Conservation (phyloP, 2,888 invertebrate genomes). For the Protophormia terraenovae region DNA sequence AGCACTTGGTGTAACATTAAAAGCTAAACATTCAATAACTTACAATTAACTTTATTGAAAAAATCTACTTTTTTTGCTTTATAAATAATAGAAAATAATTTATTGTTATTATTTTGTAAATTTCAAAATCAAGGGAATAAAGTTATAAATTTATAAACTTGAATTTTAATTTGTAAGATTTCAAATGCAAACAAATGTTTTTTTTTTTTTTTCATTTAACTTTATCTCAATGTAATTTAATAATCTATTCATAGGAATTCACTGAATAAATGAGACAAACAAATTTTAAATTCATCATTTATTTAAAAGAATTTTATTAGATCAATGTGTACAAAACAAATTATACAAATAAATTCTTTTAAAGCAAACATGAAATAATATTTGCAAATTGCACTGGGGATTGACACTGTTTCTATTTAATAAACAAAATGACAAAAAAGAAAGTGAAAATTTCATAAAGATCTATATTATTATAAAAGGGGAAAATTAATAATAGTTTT, state of each 20-base stretch:
- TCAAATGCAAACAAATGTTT: conserved; percentile 15
- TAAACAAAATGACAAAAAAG: no score
- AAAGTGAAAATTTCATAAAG: no score
- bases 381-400: not conserved
- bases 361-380: conserved; percentile 14
- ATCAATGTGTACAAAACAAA: conserved; percentile 23
- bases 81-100: conserved; percentile 2
- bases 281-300: conserved; percentile 24
- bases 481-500: no score
- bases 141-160: conserved; percentile 45
- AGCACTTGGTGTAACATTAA: not conserved
- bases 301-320: conserved; percentile 50
- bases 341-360: conserved; percentile 18
- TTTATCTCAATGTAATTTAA: not conserved
- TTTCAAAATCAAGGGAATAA: conserved; percentile 55
- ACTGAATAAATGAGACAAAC: not conserved
- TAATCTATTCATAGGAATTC: conserved; percentile 27
- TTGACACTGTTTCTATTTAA: not conserved
- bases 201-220: no score
- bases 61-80: not conserved
- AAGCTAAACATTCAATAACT: conserved; percentile 13
- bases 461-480: no score
- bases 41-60: conserved; percentile 1
- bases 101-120: not conserved
- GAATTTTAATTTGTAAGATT: conserved; percentile 28